These are phyloP conservation scores for Antennarius striatus DNA, from an alignment of 2,113 vertebrate genomes.

Conservation along the genomic window DNA sequence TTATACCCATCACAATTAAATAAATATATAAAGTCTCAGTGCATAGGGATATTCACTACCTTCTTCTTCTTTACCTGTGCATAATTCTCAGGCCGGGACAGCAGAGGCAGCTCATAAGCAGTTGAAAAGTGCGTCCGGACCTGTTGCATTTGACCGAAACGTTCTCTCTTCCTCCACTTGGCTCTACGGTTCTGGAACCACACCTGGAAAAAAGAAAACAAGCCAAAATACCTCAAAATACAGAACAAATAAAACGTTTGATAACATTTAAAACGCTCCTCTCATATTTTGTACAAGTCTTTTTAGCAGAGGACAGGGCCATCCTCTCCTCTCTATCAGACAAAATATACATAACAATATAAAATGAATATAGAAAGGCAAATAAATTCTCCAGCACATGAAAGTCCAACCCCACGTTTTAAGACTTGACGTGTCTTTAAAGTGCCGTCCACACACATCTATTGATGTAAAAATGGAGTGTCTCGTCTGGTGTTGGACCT, in stretches of 20 bases:
- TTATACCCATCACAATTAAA: no score
- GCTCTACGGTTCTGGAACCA: constrained; percentile 97
- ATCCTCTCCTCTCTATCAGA: constrained; percentile 19
- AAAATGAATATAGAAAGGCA: constrained; percentile 54
- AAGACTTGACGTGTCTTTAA: constrained; percentile 76
- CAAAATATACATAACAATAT: constrained; percentile 34
- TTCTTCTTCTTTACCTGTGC: constrained; percentile 83
- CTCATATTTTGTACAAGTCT: constrained; percentile 2
- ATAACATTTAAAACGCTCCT: constrained; percentile 8
- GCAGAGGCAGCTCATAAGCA: constrained; percentile 90
- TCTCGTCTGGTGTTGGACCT: constrained; percentile 62
- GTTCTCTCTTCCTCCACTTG: constrained; percentile 94
- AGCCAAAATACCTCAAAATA: constrained; percentile 12
- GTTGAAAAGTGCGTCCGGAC: constrained; percentile 95
- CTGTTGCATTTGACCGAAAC: constrained; percentile 97
- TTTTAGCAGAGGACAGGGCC: constrained; percentile 2
- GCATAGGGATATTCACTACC: background rate
- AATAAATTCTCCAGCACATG: constrained; percentile 74
- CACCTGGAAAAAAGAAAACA: constrained; percentile 78
- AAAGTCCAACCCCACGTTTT: constrained; percentile 69
- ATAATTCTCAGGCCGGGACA: constrained; percentile 92
- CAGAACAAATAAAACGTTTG: constrained; percentile 13
- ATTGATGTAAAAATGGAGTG: constrained; percentile 73
- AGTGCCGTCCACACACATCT: constrained; percentile 59
- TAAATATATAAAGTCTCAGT: no score